Evolutionary conservation across 2,888 invertebrate species (phyloP).

Genomic region (Xestia sexstrigata): DNA sequence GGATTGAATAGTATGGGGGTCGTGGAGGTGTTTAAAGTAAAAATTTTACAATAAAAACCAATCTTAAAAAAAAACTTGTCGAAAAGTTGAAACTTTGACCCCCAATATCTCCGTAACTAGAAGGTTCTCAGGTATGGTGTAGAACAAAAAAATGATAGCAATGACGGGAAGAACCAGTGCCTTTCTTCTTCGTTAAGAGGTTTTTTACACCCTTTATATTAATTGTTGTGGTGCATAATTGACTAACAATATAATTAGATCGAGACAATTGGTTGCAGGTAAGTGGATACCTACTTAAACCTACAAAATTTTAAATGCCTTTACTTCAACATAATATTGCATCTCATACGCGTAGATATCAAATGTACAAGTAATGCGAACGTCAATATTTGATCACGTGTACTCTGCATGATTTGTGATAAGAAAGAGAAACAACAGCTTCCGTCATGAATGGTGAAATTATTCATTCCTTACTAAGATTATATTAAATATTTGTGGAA

Average conservation of each 20-base stretch:
- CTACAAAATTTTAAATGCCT: background rate
- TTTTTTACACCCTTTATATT: too few species aligned
- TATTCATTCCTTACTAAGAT: constrained; percentile 41
- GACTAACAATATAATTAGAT: background rate
- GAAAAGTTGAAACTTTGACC: too few species aligned
- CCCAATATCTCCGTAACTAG: too few species aligned
- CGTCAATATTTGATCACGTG: constrained; percentile 70
- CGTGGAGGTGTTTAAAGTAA: too few species aligned
- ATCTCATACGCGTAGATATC: constrained; percentile 60
- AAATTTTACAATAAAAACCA: too few species aligned
- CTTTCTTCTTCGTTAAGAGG: too few species aligned
- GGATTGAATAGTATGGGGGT: too few species aligned
- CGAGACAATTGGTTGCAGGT: background rate
- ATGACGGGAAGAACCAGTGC: too few species aligned
- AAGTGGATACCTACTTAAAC: background rate
- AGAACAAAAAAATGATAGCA: too few species aligned
- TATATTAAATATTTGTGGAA: constrained; percentile 32
- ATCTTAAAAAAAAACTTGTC: too few species aligned
- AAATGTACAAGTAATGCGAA: constrained; percentile 61
- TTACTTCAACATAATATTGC: constrained; percentile 14
- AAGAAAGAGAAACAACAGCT: constrained; percentile 62
- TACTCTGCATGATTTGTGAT: constrained; percentile 67
- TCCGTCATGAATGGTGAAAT: constrained; percentile 47
- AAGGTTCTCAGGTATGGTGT: too few species aligned
- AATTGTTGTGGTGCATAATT: background rate